Evolutionary conservation across 2,113 vertebrate genomes (phyloP).

Genomic region (Cariama cristata): DNA sequence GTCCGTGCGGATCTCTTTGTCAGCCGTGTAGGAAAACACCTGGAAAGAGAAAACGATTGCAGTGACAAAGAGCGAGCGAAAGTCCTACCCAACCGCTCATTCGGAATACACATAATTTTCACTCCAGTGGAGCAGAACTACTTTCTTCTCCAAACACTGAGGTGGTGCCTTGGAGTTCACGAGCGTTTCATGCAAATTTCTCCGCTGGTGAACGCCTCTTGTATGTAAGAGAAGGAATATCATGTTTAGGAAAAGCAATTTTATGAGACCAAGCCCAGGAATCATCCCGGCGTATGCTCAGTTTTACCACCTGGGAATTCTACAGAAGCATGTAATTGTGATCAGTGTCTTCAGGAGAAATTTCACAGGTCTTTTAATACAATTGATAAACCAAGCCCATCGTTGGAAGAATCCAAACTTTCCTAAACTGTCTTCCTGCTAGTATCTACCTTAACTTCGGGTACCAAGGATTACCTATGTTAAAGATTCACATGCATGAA

Average conservation of each 20-base stretch:
- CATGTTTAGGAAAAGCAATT: neutral
- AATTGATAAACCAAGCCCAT: neutral
- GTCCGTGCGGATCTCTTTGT: constrained; percentile 97
- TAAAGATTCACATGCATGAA: neutral
- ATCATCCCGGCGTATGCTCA: neutral
- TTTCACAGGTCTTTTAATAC: neutral
- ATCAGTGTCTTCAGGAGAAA: neutral
- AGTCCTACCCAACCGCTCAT: accelerated
- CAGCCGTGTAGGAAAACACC: constrained; percentile 98
- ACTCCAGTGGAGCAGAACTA: neutral
- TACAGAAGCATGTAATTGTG: neutral
- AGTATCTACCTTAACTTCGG: neutral
- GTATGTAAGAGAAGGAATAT: neutral
- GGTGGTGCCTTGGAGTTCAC: neutral
- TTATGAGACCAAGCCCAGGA: neutral
- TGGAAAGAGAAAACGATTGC: constrained; percentile 57
- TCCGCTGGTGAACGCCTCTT: accelerated
- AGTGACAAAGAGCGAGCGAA: neutral
- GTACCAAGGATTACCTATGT: neutral
- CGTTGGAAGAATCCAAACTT: neutral
- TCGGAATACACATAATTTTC: accelerated
- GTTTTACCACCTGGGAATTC: neutral
- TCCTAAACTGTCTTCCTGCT: neutral
- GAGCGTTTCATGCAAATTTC: neutral
- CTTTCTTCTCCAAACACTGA: neutral